Evolutionary conservation across 35 echinoderm and acorn worm species (phyloP).

Genomic region (Apostichopus japonicus): DNA sequence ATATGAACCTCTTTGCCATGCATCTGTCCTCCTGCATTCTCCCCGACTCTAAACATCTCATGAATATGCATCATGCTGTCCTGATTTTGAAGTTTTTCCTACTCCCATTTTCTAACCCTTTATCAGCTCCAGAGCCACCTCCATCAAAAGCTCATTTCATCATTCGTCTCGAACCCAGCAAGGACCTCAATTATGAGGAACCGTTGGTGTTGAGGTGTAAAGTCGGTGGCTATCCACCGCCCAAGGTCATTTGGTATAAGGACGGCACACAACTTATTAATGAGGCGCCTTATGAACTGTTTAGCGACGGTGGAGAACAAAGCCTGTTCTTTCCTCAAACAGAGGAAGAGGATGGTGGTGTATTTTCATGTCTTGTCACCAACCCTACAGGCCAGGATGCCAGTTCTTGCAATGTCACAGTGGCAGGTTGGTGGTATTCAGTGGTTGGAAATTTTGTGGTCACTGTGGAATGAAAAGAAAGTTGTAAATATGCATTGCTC

Average conservation of each 20-base stretch:
- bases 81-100: not conserved
- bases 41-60: not conserved
- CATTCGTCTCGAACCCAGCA: constrained; percentile 5
- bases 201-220: constrained; percentile 61
- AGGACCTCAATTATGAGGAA: constrained; percentile 44
- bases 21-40: not conserved
- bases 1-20: no score
- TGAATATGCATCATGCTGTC: not conserved
- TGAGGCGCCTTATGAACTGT: constrained; percentile 60
- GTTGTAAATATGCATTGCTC: not conserved
- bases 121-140: constrained; percentile 35
- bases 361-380: constrained; percentile 68
- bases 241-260: constrained; percentile 74
- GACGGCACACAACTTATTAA: constrained; percentile 61
- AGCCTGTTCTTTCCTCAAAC: constrained; percentile 53
- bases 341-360: constrained; percentile 61
- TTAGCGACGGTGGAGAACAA: constrained; percentile 54
- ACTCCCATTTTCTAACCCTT: not conserved
- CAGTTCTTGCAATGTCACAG: constrained; percentile 41
- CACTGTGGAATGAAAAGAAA: not conserved
- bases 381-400: constrained; percentile 64
- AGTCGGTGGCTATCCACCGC: constrained; percentile 65
- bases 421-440: constrained; percentile 40
- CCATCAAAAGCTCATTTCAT: constrained; percentile 57
- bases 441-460: not conserved